phyloP scores from a whole-genome alignment of 2,113 vertebrate species.

The Corvus hawaiiensis region DNA sequence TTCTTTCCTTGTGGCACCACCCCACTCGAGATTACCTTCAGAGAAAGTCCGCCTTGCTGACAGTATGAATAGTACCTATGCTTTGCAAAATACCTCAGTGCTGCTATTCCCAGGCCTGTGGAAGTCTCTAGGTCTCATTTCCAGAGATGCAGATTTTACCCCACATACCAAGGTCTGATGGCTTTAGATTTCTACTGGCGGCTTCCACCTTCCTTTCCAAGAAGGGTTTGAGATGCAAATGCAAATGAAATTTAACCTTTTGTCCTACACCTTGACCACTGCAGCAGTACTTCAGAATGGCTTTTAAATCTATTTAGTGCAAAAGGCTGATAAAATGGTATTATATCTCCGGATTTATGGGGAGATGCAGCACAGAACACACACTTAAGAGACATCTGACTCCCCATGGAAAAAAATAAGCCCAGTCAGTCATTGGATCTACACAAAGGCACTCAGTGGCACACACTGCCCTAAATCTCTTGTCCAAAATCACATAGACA shows the following conservation, averaged over 20 bases:
- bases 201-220: neutral
- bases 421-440: neutral
- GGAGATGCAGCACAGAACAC: neutral
- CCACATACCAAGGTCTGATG: neutral
- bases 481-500: neutral
- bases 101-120: neutral
- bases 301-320: neutral
- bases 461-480: neutral
- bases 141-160: neutral
- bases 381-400: neutral
- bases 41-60: neutral
- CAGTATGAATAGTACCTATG: neutral
- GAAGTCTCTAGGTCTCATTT: neutral
- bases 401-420: neutral
- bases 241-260: neutral
- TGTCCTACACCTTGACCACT: fast-evolving
- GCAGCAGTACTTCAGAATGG: neutral
- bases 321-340: neutral
- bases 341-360: neutral
- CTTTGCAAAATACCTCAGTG: neutral
- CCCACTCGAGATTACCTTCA: fast-evolving
- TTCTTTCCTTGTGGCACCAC: neutral
- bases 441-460: neutral
- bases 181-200: neutral
- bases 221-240: neutral